phyloP scores from a whole-genome alignment of 2,113 vertebrate species.

The Phrynocephalus versicolor region DNA sequence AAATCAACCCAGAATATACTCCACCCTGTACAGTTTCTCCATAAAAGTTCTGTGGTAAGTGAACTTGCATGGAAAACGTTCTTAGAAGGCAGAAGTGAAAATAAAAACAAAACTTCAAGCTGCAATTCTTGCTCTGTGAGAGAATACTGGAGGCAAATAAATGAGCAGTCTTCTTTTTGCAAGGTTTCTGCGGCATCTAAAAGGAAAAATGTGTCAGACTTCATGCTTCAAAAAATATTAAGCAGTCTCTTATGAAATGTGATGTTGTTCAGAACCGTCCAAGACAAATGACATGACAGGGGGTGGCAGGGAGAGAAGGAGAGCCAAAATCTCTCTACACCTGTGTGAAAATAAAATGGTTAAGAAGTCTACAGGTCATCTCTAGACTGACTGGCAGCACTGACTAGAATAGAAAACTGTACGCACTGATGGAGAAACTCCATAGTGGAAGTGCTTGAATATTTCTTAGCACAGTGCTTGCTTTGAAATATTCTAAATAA shows the following conservation, averaged over 20 bases:
- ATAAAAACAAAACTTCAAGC: not conserved
- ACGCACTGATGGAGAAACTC: conserved; percentile 45
- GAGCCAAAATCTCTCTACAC: conserved; percentile 56
- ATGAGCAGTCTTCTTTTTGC: not conserved
- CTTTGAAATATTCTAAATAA: conserved; percentile 48
- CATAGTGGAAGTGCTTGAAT: conserved; percentile 52
- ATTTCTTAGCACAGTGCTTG: conserved; percentile 49
- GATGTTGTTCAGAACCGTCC: conserved; percentile 43
- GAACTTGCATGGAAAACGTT: not conserved
- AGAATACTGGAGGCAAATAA: conserved; percentile 1
- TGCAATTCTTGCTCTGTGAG: not conserved
- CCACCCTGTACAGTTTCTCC: not conserved
- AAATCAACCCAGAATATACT: not conserved
- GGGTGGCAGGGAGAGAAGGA: conserved; percentile 8
- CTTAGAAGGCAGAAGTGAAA: not conserved
- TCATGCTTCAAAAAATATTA: conserved; percentile 34
- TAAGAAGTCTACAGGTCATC: conserved; percentile 28
- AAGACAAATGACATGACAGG: conserved; percentile 17
- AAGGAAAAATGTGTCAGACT: conserved; percentile 21
- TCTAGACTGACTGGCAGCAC: conserved; percentile 44
- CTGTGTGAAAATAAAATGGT: conserved; percentile 40
- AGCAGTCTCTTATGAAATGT: conserved; percentile 27
- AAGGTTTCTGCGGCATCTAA: not conserved
- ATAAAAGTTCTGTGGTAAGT: not conserved
- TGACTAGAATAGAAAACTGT: conserved; percentile 46